These are phyloP conservation scores for Drosophila lutescens DNA, from an alignment of 2,888 invertebrate species.

Conservation along the genomic window DNA sequence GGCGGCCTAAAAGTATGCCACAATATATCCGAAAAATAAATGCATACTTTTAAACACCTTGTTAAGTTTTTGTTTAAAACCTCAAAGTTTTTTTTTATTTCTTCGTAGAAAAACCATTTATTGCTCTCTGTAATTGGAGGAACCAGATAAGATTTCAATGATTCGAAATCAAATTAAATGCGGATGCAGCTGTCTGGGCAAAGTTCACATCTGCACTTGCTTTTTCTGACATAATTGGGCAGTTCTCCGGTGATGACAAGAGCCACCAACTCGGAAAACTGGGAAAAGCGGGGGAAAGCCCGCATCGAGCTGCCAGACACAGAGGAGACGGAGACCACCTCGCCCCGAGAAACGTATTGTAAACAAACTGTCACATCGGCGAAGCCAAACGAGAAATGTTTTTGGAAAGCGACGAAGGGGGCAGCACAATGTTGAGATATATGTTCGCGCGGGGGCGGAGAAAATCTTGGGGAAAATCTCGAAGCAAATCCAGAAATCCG, in stretches of 20 bases:
- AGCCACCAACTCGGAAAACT: conserved; percentile 36
- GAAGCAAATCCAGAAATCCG: conserved; percentile 34
- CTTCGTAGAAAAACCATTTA: neutral
- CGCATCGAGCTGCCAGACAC: conserved; percentile 46
- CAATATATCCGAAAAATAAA: neutral
- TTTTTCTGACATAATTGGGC: conserved; percentile 60
- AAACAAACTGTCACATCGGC: conserved; percentile 70
- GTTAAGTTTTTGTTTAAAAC: neutral
- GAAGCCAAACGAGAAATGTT: conserved; percentile 27
- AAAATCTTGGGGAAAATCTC: conserved; percentile 9
- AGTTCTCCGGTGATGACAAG: conserved; percentile 48
- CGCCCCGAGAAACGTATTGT: conserved; percentile 45
- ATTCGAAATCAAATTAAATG: conserved; percentile 31
- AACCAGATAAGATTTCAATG: conserved; percentile 8
- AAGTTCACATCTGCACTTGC: conserved; percentile 45
- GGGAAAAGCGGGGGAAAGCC: conserved; percentile 27
- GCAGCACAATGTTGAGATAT: conserved; percentile 21
- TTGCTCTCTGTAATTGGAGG: neutral
- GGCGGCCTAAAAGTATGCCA: neutral
- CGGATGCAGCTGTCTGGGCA: conserved; percentile 6
- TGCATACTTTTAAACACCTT: neutral
- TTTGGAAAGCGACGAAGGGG: conserved; percentile 18
- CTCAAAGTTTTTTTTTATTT: neutral
- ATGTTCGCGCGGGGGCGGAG: conserved; percentile 1
- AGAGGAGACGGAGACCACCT: conserved; percentile 33